Base-by-base conservation (phyloP, 2,888 invertebrate genomes). In the Trissolcus japonicus region DNA sequence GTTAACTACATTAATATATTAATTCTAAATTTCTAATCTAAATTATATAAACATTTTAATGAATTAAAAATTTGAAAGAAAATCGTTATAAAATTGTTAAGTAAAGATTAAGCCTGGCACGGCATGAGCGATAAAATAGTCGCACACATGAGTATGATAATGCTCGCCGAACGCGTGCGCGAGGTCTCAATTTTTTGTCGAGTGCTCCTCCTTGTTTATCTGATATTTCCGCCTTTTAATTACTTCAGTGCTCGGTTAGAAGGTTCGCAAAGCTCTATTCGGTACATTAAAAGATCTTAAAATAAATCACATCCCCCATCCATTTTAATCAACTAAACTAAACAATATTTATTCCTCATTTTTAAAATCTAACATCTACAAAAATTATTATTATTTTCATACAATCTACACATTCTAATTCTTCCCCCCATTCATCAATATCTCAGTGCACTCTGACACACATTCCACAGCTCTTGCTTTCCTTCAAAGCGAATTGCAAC, bases 161-260 rank as follows among this genome's bases (percentile, higher is more conserved):
- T 63, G 11, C 7, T 35, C 1, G 1, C n/a, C 7, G 3, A 43
- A 25, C 57, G 57, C 66, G 67, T 67, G 67, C 59, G 57, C 59
- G 46, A 50, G 29, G n/a, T 16, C 51, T 67, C 40, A 56, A 35
- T 50, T 56, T 67, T 66, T 59, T 59, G 25, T 43, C 51, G 66
- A 19, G 51, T 57, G 57, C 41, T 57, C 17, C 41, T 25, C 21
- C 51, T 51, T 59, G 67, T 67, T 67, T 67, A 67, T 67, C 59
- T 53, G 59, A 67, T 67, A 53, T 67, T 67, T 67, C 59, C 59
- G 53, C 59, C 53, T 53, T 59, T 59, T 67, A 67, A 67, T 67
- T 67, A 53, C 66, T 17, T n/a, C 46, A 35, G 35, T 35, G 29
- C 50, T 66, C 55, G 29, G 55, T 55, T 55, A 55, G 48, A 65